Percentiles rank a stretch among this genome's conserved stretches.
Evolutionary conservation across 2,888 invertebrate genomes (phyloP).

Genomic region (Trichogramma evanescens): DNA sequence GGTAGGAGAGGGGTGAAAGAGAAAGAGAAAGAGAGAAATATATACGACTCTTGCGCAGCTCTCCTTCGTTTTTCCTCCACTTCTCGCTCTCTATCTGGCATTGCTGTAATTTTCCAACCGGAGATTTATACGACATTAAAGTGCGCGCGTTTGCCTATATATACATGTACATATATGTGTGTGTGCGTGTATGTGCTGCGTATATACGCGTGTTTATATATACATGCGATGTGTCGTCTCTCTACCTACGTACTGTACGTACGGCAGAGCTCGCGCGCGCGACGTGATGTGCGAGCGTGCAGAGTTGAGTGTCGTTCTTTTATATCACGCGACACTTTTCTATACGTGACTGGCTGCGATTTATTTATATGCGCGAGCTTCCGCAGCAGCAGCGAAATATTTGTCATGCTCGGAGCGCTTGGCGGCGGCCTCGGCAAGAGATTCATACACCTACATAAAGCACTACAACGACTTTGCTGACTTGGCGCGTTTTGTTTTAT

Average conservation of each 20-base stretch:
- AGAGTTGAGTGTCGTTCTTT: constrained; percentile 4
- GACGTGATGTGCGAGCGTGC: background rate
- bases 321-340: constrained; percentile 8
- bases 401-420: too few species aligned
- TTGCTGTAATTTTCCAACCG: constrained; percentile 45
- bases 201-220: background rate
- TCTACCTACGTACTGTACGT: background rate
- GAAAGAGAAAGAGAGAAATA: constrained; percentile 21
- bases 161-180: background rate
- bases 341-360: too few species aligned
- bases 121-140: constrained; percentile 47
- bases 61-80: constrained; percentile 25
- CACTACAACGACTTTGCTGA: too few species aligned
- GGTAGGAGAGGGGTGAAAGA: background rate
- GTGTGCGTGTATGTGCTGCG: constrained; percentile 3
- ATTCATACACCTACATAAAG: too few species aligned
- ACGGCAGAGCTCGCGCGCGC: background rate
- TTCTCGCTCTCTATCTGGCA: constrained; percentile 41
- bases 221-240: too few species aligned
- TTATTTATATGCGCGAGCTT: too few species aligned
- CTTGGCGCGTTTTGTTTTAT: too few species aligned
- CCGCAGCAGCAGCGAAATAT: too few species aligned
- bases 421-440: too few species aligned
- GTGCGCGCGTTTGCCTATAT: constrained; percentile 31
- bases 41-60: constrained; percentile 27